Conservation (phyloP, 2,113 vertebrate species). For the Saimiri boliviensis region DNA sequence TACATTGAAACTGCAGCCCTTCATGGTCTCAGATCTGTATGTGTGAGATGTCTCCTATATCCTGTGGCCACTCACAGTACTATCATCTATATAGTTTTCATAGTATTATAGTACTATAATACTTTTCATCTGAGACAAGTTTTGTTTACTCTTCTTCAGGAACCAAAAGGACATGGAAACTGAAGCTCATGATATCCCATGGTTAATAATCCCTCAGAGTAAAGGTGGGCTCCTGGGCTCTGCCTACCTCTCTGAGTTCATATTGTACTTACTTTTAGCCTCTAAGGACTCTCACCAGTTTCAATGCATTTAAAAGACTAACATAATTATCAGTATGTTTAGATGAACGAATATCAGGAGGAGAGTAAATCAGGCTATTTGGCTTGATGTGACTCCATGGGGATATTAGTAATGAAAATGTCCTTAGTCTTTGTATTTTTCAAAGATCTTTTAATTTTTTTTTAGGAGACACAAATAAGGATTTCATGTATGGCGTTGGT, state of each 20-base stretch:
- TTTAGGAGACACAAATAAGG: background rate
- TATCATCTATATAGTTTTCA: no score
- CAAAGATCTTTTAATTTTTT: background rate
- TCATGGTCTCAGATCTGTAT: background rate
- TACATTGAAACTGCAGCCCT: background rate
- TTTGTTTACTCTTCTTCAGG: background rate
- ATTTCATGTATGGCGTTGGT: background rate
- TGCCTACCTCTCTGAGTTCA: background rate
- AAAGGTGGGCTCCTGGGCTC: background rate
- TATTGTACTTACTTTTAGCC: background rate
- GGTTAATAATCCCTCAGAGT: background rate
- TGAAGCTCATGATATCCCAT: background rate
- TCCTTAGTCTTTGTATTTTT: background rate
- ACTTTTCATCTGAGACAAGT: background rate
- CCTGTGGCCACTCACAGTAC: no score
- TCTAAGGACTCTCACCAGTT: background rate
- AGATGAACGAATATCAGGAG: background rate
- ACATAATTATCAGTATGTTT: background rate
- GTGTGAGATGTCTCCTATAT: background rate
- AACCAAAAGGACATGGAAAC: background rate
- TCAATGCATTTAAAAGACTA: background rate
- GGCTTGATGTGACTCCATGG: fast-evolving
- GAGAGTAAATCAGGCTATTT: background rate
- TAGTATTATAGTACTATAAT: background rate
- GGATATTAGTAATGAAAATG: background rate